Conservation (phyloP, 2,113 vertebrate genomes). For the Meriones unguiculatus region DNA sequence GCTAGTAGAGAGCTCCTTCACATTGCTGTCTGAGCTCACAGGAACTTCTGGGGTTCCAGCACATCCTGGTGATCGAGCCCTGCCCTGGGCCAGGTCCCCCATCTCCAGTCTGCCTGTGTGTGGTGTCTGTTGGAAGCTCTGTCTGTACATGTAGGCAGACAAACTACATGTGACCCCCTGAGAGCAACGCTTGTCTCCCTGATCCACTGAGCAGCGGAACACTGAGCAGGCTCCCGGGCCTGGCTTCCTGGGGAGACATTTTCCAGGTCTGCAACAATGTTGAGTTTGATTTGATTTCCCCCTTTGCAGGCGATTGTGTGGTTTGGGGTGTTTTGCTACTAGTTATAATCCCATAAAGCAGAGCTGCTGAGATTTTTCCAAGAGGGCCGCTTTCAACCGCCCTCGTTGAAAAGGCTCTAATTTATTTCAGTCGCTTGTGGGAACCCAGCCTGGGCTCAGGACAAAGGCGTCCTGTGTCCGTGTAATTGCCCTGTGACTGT, state of each 20-base stretch:
- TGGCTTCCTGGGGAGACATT: slow-evolving; percentile 80
- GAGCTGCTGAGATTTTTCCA: slow-evolving; percentile 83
- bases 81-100: not conserved
- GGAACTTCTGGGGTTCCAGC: not conserved
- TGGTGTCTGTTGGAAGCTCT: slow-evolving; percentile 60
- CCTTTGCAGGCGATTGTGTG: slow-evolving; percentile 82
- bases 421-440: slow-evolving; percentile 83
- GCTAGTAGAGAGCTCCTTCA: not conserved
- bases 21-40: not conserved
- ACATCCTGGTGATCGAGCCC: not conserved
- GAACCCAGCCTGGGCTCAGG: slow-evolving; percentile 68
- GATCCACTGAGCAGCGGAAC: slow-evolving; percentile 53
- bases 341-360: slow-evolving; percentile 84
- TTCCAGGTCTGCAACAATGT: slow-evolving; percentile 79
- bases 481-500: slow-evolving; percentile 68
- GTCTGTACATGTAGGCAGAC: slow-evolving; percentile 50
- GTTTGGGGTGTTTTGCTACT: slow-evolving; percentile 83
- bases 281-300: slow-evolving; percentile 80
- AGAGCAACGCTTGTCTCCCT: slow-evolving; percentile 63
- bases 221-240: slow-evolving; percentile 77
- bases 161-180: slow-evolving; percentile 74
- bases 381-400: slow-evolving; percentile 79
- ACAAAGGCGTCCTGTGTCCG: slow-evolving; percentile 81
- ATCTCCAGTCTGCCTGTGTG: slow-evolving; percentile 62
- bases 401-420: slow-evolving; percentile 80